Base-by-base conservation (phyloP, 2,888 invertebrate species). In the Xestia sexstrigata region DNA sequence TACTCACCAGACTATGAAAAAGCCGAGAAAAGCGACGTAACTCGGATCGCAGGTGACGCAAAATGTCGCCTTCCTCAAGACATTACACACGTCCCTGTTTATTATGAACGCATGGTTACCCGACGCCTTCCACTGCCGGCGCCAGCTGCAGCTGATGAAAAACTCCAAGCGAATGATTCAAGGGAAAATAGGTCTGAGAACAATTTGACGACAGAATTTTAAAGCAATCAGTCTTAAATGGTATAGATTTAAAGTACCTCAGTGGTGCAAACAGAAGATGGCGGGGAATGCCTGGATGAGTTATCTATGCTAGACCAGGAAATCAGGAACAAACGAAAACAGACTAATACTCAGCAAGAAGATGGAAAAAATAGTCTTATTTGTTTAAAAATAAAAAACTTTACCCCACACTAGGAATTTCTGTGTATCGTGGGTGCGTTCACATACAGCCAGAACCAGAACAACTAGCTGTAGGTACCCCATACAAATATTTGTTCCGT, bases 21-120 rank as follows among this genome's bases (percentile, higher is more conserved):
- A 68, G 39, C 47, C 35, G 45, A 72, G 76, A 47, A 55, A 65
- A 0, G 42, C 65, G 65, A 4, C 39, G 65, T 65, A 65, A 65
- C 65, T 65, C 15, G 42, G 65, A 39, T 65, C 60, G 62, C 87
- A 87, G 85, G 82, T 87, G 85, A 74, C 76, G 85, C 79, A 65
- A 77, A 65, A 76, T 73, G 76, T 78, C 72, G 60, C 66, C 75
- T 35, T 65, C 63, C 42, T 77, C 84, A 62, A 77, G 70, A 85
- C 85, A 85, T 85, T 87, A 85, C 85, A 85, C 87, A 71, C 82
- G 81, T 84, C 69, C 71, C 76, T 52, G 71, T 49, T 75, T 82
- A 74, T 85, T 85, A 87, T 65, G 66, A 77, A 87, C 85, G 87
- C 79, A 73, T 79, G 76, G 78, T n/a, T 85, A 71, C 78, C 20